Evolutionary conservation across 2,797 vertebrate genomes (phyloP).

Genomic region (Nannoperca obscura): DNA sequence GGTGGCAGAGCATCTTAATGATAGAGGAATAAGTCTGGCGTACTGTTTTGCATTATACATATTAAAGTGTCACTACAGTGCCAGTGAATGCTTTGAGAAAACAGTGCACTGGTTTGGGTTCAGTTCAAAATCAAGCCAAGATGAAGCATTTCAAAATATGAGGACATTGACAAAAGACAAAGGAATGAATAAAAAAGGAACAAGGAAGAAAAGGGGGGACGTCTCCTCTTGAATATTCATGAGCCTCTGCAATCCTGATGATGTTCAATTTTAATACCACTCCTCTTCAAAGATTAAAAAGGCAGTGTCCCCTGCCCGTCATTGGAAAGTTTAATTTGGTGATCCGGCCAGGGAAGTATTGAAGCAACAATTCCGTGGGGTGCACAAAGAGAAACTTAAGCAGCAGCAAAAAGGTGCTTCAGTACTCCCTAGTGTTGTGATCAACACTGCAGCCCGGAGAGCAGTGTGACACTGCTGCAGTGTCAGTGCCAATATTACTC

Average conservation of each 20-base stretch:
- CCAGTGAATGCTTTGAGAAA: constrained; percentile 9
- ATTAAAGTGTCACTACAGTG: background rate
- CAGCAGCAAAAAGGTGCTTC: background rate
- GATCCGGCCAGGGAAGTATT: background rate
- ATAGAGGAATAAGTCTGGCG: constrained; percentile 20
- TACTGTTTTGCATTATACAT: constrained; percentile 39
- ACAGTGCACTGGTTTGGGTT: background rate
- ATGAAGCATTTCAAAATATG: constrained; percentile 16
- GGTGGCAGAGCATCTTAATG: constrained; percentile 7
- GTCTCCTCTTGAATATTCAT: constrained; percentile 59
- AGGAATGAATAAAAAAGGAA: constrained; percentile 11
- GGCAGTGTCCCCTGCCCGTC: background rate
- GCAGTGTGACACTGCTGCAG: background rate
- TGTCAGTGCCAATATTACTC: background rate
- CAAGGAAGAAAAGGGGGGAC: background rate
- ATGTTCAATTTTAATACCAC: constrained; percentile 74
- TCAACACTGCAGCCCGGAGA: constrained; percentile 6
- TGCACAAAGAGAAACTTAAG: background rate
- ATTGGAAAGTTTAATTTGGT: background rate
- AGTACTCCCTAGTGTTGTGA: background rate
- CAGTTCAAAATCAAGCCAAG: constrained; percentile 31
- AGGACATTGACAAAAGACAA: background rate
- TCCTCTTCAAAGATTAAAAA: constrained; percentile 51
- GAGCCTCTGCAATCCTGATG: constrained; percentile 39
- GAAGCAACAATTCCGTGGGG: background rate